phyloP scores from a whole-genome alignment of 2,888 invertebrate species.

The Cepaea hortensis region DNA sequence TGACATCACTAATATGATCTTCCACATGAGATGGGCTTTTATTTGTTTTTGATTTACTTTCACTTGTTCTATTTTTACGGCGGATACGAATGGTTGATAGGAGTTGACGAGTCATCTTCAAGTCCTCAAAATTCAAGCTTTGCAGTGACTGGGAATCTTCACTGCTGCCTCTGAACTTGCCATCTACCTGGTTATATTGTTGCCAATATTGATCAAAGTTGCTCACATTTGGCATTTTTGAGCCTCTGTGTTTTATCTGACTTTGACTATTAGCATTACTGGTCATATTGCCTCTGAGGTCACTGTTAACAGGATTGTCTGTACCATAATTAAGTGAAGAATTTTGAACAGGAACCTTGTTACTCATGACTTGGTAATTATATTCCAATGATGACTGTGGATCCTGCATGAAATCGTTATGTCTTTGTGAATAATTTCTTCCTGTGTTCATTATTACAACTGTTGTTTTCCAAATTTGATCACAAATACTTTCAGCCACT shows the following conservation, averaged over 20 bases:
- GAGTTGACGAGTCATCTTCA: slow-evolving; percentile 22
- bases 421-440: not conserved
- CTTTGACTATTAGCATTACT: not conserved
- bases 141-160: not conserved
- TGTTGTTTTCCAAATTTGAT: not conserved
- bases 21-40: not conserved
- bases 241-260: slow-evolving; percentile 20
- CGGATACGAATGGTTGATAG: slow-evolving; percentile 37
- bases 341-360: not conserved
- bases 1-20: not conserved
- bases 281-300: not conserved
- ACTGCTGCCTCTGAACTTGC: not conserved
- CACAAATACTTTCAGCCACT: no score
- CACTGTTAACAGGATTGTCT: not conserved
- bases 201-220: slow-evolving; percentile 19
- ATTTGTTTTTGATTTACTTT: not conserved
- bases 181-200: not conserved
- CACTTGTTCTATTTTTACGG: slow-evolving; percentile 11
- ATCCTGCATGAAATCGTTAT: not conserved
- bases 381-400: not conserved
- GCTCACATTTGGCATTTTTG: slow-evolving; percentile 13
- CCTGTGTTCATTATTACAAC: not conserved
- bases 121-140: slow-evolving; percentile 36
- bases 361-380: not conserved
- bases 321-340: not conserved